Evolutionary conservation across 2,888 invertebrate species (phyloP), one percentile per base, ranked within the genome.

Genomic region (Agapostemon virescens): DNA sequence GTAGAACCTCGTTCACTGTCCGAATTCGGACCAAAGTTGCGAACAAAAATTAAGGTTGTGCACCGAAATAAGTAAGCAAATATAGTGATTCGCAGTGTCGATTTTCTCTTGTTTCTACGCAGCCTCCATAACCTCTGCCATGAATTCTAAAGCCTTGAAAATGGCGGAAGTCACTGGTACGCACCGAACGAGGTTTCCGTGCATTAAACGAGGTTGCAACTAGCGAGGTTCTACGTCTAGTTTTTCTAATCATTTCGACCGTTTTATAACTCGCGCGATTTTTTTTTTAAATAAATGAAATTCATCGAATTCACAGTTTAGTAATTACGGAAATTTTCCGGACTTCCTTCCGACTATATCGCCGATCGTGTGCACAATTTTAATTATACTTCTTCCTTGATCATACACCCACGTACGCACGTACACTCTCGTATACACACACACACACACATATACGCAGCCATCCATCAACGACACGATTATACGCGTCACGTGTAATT

Each of bases 401-500:
- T 55, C 7, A 33, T 7, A 33, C 33, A 20, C 58, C 17, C 15
- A 13, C 23, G 11, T 20, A 1, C 42, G n/a, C 69, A n/a, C 36
- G 38, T 40, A 15, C 61, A n/a, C 71, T 42, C 33, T 0, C 23
- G 6, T 6, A 33, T 67, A 1, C 42, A 26, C 69, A n/a, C 36
- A 26, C 52, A 15, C 61, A n/a, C 71, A 52, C 33, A 0, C 23
- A 15, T 6, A 33, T 67, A 55, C 66, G 40, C 70, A 23, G 17
- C 45, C 72, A 58, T 45, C 30, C 40, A 61, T 40, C 49, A 66
- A 82, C 77, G 74, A 80, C 69, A 76, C n/a, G 36, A 70, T 70
- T 61, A 69, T 69, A 67, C 63, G 36, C 77, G 33, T 74, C 30
- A 40, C 49, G 70, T 55, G 58, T 67, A 36, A 66, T 74, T 69